These are phyloP conservation scores for Osmoderma eremita DNA, from an alignment of 2,888 invertebrate species.

Conservation along the genomic window DNA sequence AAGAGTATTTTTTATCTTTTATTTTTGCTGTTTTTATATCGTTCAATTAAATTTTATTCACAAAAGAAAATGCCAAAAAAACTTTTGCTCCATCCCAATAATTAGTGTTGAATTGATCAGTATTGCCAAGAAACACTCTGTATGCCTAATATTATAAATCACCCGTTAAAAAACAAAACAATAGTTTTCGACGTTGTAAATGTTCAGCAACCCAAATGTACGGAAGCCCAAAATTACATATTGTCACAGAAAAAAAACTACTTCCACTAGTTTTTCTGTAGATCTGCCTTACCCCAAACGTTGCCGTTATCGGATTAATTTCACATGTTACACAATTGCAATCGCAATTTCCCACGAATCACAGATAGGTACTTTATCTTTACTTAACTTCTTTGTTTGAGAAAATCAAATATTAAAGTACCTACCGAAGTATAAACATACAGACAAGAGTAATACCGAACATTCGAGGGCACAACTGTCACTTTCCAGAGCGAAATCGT, in stretches of 20 bases:
- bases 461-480: neutral
- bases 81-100: too few species aligned
- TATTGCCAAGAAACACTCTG: too few species aligned
- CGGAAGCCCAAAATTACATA: too few species aligned
- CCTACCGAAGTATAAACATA: neutral
- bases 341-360: constrained; percentile 1
- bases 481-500: constrained; percentile 13
- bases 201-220: too few species aligned
- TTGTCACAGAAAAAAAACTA: neutral
- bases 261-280: neutral
- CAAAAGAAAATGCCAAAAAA: too few species aligned
- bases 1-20: too few species aligned
- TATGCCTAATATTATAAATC: too few species aligned
- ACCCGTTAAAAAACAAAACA: too few species aligned
- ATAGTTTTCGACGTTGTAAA: too few species aligned
- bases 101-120: too few species aligned
- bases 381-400: neutral
- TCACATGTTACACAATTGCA: neutral
- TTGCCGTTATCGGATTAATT: neutral
- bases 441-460: neutral
- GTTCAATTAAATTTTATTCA: too few species aligned
- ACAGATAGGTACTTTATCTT: constrained; percentile 21
- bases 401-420: neutral
- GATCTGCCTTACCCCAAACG: neutral
- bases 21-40: too few species aligned